Evolutionary conservation across 2,888 invertebrate species (phyloP), one percentile per base, ranked within the genome.

Genomic region (Zaprionus lineosus): DNA sequence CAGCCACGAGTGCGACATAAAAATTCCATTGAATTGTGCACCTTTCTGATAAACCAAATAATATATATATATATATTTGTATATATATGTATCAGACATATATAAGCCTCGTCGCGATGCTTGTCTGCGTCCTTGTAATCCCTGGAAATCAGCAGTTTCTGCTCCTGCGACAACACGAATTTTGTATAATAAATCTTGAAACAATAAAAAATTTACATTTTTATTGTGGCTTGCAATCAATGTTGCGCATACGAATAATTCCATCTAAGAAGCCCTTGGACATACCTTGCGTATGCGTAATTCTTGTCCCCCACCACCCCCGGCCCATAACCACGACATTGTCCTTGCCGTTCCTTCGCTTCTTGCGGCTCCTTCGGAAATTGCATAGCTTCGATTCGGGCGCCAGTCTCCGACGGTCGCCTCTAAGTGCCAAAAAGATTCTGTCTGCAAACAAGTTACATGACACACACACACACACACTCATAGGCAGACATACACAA

Each of bases 191-290:
- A 81, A 81, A 81, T 84, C 82, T 81, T 44, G 44, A 50, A 65
- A 74, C 62, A 84, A 72, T 84, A 74, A 81, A 79, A 73, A 84
- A 84, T 81, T 81, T 84, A 77, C 82, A 81, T 84, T 77, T 81
- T 81, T 74, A 81, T 81, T 41, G 46, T 12, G 31, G 56, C 40
- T 51, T 75, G 66, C 66, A 74, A 75, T 69, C 73, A 66, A 70
- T 64, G 52, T 43, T 41, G 21, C n/a, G 21, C 18, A 33, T 24
- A 31, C 46, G n/a, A 52, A 48, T 57, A 52, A 61, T 44, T 61
- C 34, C 33, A 47, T 59, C 44, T 21, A 39, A 14, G 18, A n/a
- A n/a, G n/a, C n/a, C 14, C 15, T 21, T 11, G 40, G 43, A 48
- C 11, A 26, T 53, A 73, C 67, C 61, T 41, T 51, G 55, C 61